These are phyloP conservation scores for Atractosteus spatula DNA, from an alignment of 2,113 vertebrate genomes.

Conservation along the genomic window DNA sequence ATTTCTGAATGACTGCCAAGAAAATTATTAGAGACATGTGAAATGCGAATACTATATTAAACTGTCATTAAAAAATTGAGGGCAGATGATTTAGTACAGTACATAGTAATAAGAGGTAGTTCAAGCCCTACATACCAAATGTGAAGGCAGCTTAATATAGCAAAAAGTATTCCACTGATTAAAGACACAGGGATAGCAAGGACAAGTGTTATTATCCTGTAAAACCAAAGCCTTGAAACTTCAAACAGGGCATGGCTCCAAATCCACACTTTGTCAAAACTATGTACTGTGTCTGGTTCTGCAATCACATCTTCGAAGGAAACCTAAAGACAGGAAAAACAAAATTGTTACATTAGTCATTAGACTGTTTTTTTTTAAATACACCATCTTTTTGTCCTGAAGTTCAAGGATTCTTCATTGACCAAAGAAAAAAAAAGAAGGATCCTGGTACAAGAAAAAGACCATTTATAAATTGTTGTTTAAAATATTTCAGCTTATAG, in stretches of 20 bases:
- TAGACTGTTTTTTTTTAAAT: no score
- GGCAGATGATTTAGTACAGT: neutral
- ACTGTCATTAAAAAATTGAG: no score
- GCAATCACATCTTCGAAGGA: constrained; percentile 72
- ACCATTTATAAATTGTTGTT: no score
- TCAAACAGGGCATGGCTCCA: constrained; percentile 73
- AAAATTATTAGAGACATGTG: no score
- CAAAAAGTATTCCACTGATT: constrained; percentile 61
- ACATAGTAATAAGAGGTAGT: neutral
- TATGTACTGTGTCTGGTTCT: constrained; percentile 63
- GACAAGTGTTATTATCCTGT: constrained; percentile 57
- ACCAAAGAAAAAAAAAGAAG: no score
- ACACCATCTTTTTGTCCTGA: no score
- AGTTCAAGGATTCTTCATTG: no score
- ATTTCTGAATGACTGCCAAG: no score
- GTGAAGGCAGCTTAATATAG: constrained; percentile 63
- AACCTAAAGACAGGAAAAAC: constrained; percentile 46
- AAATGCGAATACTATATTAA: neutral
- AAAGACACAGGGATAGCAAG: constrained; percentile 62
- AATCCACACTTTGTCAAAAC: constrained; percentile 69
- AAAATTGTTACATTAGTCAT: neutral
- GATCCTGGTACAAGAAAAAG: no score
- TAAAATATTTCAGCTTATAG: no score
- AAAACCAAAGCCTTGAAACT: constrained; percentile 65
- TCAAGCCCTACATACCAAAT: constrained; percentile 54